Percentiles rank a stretch among this genome's conserved stretches.
phyloP scores from a whole-genome alignment of 2,797 vertebrate genomes.

The Liparis tanakae region DNA sequence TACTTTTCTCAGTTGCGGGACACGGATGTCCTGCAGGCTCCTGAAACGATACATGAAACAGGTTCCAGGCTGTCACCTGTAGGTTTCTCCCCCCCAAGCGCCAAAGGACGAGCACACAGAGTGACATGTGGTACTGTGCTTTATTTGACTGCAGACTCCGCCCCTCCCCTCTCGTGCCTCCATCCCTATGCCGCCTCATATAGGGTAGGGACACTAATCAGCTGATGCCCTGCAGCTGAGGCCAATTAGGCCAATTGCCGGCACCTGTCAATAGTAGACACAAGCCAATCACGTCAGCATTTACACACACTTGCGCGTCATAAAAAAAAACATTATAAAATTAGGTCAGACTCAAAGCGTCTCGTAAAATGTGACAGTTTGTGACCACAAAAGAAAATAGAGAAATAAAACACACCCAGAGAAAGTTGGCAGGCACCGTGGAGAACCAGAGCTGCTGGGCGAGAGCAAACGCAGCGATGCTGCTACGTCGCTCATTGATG shows the following conservation, averaged over 20 bases:
- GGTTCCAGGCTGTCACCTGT: no score
- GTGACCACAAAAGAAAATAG: neutral
- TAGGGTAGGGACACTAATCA: no score
- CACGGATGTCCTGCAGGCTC: neutral
- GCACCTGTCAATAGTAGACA: neutral
- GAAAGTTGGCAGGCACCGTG: conserved; percentile 35
- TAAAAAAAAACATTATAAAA: conserved; percentile 24
- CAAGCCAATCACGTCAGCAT: conserved; percentile 2
- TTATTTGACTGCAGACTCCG: no score
- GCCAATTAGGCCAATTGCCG: no score
- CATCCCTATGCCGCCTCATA: no score
- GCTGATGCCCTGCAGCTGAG: no score
- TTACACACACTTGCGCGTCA: neutral
- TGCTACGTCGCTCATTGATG: conserved; percentile 39
- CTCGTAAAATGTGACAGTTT: conserved; percentile 40
- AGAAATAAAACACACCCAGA: conserved; percentile 24
- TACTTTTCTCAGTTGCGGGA: neutral
- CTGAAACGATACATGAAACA: neutral
- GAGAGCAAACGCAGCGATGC: conserved; percentile 29
- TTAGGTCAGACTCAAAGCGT: conserved; percentile 25
- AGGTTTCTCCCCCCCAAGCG: no score
- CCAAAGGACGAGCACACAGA: no score
- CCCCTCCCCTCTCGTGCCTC: no score
- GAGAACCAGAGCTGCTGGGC: conserved; percentile 39
- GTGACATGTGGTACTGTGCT: no score